These are phyloP conservation scores for Epinephelus lanceolatus DNA, from an alignment of 2,113 vertebrate genomes.

Conservation along the genomic window DNA sequence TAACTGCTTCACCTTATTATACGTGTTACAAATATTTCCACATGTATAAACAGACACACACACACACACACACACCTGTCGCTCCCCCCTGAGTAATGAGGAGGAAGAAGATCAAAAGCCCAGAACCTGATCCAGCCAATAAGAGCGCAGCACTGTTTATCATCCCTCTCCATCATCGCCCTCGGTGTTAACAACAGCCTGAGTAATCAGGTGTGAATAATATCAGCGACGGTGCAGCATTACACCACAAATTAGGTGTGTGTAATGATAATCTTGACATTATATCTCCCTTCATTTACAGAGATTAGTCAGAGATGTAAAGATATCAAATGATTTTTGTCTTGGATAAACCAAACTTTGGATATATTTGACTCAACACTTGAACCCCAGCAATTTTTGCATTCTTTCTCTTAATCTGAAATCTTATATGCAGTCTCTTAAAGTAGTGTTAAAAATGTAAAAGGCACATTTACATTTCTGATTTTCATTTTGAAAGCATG, in stretches of 20 bases:
- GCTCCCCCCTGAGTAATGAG: conserved; percentile 65
- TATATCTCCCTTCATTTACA: conserved; percentile 25
- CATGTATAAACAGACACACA: conserved; percentile 29
- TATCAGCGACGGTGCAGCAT: conserved; percentile 32
- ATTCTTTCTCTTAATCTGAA: conserved; percentile 12
- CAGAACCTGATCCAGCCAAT: conserved; percentile 71
- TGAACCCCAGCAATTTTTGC: background rate
- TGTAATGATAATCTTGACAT: conserved; percentile 44
- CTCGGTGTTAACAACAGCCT: conserved; percentile 60
- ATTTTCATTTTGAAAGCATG: background rate
- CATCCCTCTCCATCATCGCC: conserved; percentile 67
- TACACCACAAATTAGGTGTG: conserved; percentile 68
- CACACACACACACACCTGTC: conserved; percentile 44
- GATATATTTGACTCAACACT: background rate
- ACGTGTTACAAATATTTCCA: conserved; percentile 24
- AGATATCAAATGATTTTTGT: conserved; percentile 10
- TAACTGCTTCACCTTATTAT: conserved; percentile 35
- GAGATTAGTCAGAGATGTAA: background rate
- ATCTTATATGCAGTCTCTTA: background rate
- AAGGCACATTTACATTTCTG: background rate
- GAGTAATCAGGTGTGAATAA: conserved; percentile 76
- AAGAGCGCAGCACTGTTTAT: conserved; percentile 64
- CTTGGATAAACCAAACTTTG: background rate
- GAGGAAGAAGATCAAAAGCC: conserved; percentile 76
- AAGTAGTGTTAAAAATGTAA: background rate